phyloP scores from a whole-genome alignment of 2,888 invertebrate genomes.

The Spisula solida region DNA sequence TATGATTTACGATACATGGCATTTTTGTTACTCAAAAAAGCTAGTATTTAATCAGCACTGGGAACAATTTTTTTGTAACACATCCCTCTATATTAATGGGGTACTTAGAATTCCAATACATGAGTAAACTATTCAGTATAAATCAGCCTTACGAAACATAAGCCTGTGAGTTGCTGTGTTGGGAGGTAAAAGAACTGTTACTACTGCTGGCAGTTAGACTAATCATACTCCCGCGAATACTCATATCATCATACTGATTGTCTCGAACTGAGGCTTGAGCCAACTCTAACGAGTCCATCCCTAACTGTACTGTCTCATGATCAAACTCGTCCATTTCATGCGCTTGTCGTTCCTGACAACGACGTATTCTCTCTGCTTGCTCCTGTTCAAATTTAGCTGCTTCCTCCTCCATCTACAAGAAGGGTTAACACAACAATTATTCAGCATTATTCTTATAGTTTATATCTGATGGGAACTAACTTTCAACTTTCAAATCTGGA shows the following conservation, averaged over 20 bases:
- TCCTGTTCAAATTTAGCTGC: slow-evolving; percentile 96
- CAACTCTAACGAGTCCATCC: slow-evolving; percentile 96
- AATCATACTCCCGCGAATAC: slow-evolving; percentile 95
- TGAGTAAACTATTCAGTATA: not conserved
- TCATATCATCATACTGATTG: slow-evolving; percentile 94
- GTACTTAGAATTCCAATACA: slow-evolving; percentile 22
- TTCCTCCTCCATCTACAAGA: slow-evolving; percentile 95
- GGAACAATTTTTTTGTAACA: slow-evolving; percentile 9
- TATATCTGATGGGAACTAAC: no score
- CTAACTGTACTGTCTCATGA: slow-evolving; percentile 96
- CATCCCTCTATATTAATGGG: not conserved
- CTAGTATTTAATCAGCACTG: not conserved
- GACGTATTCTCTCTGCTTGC: slow-evolving; percentile 95
- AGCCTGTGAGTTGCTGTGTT: slow-evolving; percentile 66
- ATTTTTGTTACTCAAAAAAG: slow-evolving; percentile 20
- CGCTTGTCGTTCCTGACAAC: slow-evolving; percentile 96
- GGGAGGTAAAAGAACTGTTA: slow-evolving; percentile 89
- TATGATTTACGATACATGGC: slow-evolving; percentile 6
- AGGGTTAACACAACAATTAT: not conserved
- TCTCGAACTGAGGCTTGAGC: slow-evolving; percentile 96
- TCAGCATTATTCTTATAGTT: not conserved
- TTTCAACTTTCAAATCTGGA: no score
- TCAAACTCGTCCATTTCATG: slow-evolving; percentile 97
- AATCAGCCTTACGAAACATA: slow-evolving; percentile 55
- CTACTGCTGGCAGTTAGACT: slow-evolving; percentile 98